Base-by-base conservation (phyloP, 1,140 invertebrate genomes). In the Eulimnadia texana region DNA sequence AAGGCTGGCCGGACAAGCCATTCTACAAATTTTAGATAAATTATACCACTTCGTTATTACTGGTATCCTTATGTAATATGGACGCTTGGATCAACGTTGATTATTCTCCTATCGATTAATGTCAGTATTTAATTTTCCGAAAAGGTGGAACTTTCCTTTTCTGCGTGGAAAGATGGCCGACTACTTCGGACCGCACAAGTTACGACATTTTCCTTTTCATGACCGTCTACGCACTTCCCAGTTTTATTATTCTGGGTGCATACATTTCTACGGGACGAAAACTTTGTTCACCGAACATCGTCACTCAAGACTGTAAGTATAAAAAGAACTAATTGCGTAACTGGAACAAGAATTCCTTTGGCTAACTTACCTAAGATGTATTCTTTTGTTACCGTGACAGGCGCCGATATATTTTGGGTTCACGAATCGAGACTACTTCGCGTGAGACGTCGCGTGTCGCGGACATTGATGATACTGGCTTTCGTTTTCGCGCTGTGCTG, bases 401-500 rank as follows among this genome's bases (percentile, higher is more conserved):
- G 62, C 19, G 56, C 27, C 28, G 58, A 63, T n/a, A 47, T 63
- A 19, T 47, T 57, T 25, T 20, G 59, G 16, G 56, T 59, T 23
- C 29, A 57, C 3, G 62, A 63, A 22, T 58, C 55, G 0, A 47
- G 80, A 16, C 69, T 87, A n/a, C 79, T 85, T 33, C 75, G 80
- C 1, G 82, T 84, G 64, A 72, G 85, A 60, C 80, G 82, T 66
- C 74, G 84, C 50, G 81, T 86, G 9, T 85, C 86, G 0, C 80
- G 82, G 72, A 85, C 88, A 59, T 76, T 88, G 33, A 72, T 88
- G 3, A 76, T 87, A 1, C 73, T 88, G 3, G 85, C 85, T 0
- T 75, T 85, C 1, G 75, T 88, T 0, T 89, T 89, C 70, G 84
- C 84, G 1, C 67, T 82, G 1, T 88, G 85, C 69, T 88, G 86